Evolutionary conservation across 2,888 invertebrate species (phyloP).

Genomic region (Drosophila subquinaria): DNA sequence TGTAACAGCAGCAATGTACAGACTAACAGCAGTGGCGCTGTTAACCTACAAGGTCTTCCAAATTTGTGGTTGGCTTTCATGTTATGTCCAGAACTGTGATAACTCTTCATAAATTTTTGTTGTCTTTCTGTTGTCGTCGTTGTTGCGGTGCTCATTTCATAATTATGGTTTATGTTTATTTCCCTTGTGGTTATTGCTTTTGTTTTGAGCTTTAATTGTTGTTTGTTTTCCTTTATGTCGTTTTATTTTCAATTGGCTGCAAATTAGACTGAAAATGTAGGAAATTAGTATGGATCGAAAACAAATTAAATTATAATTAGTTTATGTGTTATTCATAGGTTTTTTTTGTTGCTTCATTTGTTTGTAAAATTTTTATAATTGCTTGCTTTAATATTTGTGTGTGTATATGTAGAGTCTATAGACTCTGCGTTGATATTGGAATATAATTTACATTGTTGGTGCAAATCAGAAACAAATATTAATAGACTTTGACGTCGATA

Average conservation of each 20-base stretch:
- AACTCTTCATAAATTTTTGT: slow-evolving; percentile 20
- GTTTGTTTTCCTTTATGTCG: slow-evolving; percentile 23
- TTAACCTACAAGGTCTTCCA: slow-evolving; percentile 19
- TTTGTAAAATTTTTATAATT: slow-evolving; percentile 12
- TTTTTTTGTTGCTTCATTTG: slow-evolving; percentile 2
- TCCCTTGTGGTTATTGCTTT: slow-evolving; percentile 50
- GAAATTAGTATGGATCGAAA: slow-evolving; percentile 28
- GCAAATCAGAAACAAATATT: background rate
- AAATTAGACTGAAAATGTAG: slow-evolving; percentile 38
- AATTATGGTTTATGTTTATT: slow-evolving; percentile 65
- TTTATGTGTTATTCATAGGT: slow-evolving; percentile 15
- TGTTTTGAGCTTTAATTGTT: slow-evolving; percentile 14
- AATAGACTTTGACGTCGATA: background rate
- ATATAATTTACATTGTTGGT: background rate
- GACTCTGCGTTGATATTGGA: background rate
- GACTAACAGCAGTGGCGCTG: slow-evolving; percentile 47
- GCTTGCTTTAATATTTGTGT: background rate
- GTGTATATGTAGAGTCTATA: background rate
- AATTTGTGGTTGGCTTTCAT: slow-evolving; percentile 22
- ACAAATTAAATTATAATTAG: slow-evolving; percentile 28
- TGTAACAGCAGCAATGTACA: slow-evolving; percentile 34
- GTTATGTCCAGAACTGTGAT: slow-evolving; percentile 14
- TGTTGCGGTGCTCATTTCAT: slow-evolving; percentile 65
- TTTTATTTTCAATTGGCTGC: slow-evolving; percentile 44
- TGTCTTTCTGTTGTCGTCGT: slow-evolving; percentile 25